A percentile compares a stretch with the other conserved stretches of the same genome.
phyloP scores from a whole-genome alignment of 2,888 invertebrate genomes.

The Ectemnius lituratus region DNA sequence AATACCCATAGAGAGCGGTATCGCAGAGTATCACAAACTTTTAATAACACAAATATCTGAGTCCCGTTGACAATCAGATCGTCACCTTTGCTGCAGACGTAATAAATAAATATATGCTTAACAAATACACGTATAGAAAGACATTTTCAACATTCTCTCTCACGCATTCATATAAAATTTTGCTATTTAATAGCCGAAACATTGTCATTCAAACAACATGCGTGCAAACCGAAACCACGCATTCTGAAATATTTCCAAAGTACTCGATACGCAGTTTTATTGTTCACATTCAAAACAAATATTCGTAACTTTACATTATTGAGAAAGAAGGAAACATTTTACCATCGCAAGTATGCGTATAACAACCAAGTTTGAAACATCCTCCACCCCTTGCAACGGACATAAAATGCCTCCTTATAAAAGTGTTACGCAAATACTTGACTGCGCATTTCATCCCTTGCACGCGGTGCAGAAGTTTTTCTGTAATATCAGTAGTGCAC shows the following conservation, averaged over 20 bases:
- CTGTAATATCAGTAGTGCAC: slow-evolving; percentile 51
- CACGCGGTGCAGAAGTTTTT: slow-evolving; percentile 42
- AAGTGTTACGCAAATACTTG: too few species aligned
- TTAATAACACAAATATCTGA: slow-evolving; percentile 47
- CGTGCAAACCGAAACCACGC: slow-evolving; percentile 38
- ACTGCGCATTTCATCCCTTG: neutral
- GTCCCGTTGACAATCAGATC: slow-evolving; percentile 52
- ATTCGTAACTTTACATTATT: slow-evolving; percentile 50
- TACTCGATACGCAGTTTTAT: slow-evolving; percentile 40
- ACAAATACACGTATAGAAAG: slow-evolving; percentile 57
- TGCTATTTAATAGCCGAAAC: slow-evolving; percentile 63
- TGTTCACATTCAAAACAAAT: slow-evolving; percentile 47
- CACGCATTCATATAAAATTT: slow-evolving; percentile 59
- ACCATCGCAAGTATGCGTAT: slow-evolving; percentile 60
- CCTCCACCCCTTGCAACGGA: slow-evolving; percentile 39
- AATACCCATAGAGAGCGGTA: slow-evolving; percentile 1
- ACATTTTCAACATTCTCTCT: slow-evolving; percentile 32
- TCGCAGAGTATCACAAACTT: slow-evolving; percentile 6
- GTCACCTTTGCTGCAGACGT: slow-evolving; percentile 57
- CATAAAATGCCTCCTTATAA: slow-evolving; percentile 39
- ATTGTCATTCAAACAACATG: slow-evolving; percentile 35
- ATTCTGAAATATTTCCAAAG: slow-evolving; percentile 32
- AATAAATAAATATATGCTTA: slow-evolving; percentile 66
- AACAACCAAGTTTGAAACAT: slow-evolving; percentile 55
- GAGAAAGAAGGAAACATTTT: slow-evolving; percentile 63